Evolutionary conservation across 2,113 vertebrate species (phyloP).

Genomic region (Recurvirostra avosetta): DNA sequence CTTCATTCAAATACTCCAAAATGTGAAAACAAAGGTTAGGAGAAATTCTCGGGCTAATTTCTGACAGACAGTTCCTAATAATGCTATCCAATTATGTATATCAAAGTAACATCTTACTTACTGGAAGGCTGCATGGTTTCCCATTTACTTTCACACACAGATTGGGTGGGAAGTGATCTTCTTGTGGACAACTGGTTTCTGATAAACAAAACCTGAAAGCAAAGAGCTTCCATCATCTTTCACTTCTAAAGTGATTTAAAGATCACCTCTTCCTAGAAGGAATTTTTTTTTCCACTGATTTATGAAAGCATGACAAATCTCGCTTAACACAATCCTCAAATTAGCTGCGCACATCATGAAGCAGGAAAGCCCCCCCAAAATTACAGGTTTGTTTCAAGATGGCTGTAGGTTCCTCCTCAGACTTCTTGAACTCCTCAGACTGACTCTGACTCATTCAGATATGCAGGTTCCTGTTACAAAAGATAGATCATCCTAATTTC

Average conservation of each 20-base stretch:
- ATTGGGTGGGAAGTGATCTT: constrained; percentile 98
- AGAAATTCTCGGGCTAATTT: neutral
- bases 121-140: constrained; percentile 97
- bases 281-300: neutral
- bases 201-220: constrained; percentile 95
- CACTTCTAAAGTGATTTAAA: neutral
- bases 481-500: neutral
- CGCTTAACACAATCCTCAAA: neutral
- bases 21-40: neutral
- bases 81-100: neutral
- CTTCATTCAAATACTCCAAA: neutral
- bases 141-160: constrained; percentile 98
- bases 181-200: constrained; percentile 99
- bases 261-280: neutral
- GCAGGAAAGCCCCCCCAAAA: neutral
- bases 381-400: neutral
- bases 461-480: neutral
- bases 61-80: neutral
- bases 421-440: neutral
- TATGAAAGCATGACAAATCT: neutral
- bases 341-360: neutral
- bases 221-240: constrained; percentile 45
- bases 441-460: neutral
- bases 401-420: neutral
- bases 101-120: constrained; percentile 74